Evolutionary conservation across 2,113 vertebrate genomes (phyloP), one percentile per base, ranked within the genome.

Genomic region (Clarias gariepinus): DNA sequence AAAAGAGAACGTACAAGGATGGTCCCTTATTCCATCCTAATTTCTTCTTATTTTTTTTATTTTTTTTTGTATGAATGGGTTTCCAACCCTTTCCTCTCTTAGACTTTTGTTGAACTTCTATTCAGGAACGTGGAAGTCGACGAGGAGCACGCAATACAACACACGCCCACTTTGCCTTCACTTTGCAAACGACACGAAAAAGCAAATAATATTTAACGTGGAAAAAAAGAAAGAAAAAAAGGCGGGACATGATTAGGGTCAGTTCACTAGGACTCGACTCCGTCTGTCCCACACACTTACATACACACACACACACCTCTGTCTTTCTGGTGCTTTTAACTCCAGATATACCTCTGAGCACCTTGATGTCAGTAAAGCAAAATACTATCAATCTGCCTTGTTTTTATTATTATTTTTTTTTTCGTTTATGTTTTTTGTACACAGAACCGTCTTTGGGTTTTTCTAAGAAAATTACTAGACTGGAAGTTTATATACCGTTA

Each of bases 401-500:
- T 97, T 95, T 95, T 47, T 47, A 6, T 47, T 47, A 7, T 6
- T 41, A 0, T 41, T 41, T 47, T 47, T 95, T 97, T 95, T 95
- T 96, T 94, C 4, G 13, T 16, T 63, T 23, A 36, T 36, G 33
- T 36, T 21, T 76, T 78, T 78, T 78, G 74, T 78, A 78, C 74
- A 95, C 92, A 95, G 94, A 84, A 74, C 96, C 96, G 95, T 95
- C 95, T 86, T 93, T 90, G 88, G 79, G 73, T 92, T 95, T 95
- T 96, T 96, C 96, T 91, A 90, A 92, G 61, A 83, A 81, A 95
- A 95, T 95, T 95, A 94, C 96, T 97, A 96, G 97, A 98, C 96
- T 98, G 97, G 97, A 98, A 97, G 95, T 97, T 83, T 98, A 94
- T 95, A 98, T 96, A 97, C 96, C 95, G 96, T 94, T 93, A 92